Percentiles rank a stretch among this genome's conserved stretches.
Evolutionary conservation across 1,140 invertebrate genomes (phyloP).

Genomic region (Anastrepha ludens): DNA sequence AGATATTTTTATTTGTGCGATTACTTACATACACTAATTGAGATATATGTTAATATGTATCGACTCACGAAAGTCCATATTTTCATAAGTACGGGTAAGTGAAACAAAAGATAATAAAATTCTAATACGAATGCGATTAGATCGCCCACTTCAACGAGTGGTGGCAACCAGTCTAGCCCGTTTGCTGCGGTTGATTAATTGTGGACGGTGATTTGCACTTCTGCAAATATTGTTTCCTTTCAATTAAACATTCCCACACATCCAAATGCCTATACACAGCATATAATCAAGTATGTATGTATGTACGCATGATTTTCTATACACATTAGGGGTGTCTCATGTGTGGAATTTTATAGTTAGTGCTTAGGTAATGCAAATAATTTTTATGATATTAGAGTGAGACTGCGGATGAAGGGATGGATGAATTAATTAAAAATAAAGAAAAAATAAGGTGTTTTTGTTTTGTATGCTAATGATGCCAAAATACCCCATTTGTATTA

Average conservation of each 20-base stretch:
- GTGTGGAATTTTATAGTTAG: too few species aligned
- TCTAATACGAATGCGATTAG: not conserved
- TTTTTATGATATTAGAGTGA: too few species aligned
- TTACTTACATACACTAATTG: too few species aligned
- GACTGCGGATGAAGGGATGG: too few species aligned
- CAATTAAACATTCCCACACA: too few species aligned
- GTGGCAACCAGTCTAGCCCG: not conserved
- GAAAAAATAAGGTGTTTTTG: too few species aligned
- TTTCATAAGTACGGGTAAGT: not conserved
- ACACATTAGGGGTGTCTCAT: not conserved
- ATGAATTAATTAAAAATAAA: too few species aligned
- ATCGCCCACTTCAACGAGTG: not conserved
- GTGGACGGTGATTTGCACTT: not conserved
- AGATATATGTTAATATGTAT: not conserved
- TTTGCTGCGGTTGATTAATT: not conserved
- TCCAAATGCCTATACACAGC: not conserved
- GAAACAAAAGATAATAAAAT: not conserved
- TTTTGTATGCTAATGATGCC: too few species aligned
- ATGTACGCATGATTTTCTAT: not conserved
- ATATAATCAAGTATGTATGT: not conserved
- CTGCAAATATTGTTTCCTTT: constrained; percentile 6
- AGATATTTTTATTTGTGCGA: too few species aligned
- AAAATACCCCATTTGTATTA: too few species aligned
- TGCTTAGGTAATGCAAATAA: too few species aligned
- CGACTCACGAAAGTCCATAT: not conserved